Evolutionary conservation across 1,140 invertebrate genomes (phyloP).

Genomic region (Elymnias hypermnestra): DNA sequence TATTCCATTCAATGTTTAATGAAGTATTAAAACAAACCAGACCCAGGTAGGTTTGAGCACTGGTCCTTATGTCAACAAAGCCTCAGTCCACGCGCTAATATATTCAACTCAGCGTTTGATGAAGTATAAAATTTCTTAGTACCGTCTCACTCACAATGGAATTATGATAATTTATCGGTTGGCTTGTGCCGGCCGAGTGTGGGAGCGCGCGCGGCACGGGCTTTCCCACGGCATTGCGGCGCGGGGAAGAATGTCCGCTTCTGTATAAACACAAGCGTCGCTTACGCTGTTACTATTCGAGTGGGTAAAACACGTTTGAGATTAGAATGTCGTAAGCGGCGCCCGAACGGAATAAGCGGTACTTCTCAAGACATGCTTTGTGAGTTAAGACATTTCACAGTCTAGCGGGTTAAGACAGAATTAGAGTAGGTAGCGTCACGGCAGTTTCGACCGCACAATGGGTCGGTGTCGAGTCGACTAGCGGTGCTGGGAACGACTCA

Average conservation of each 20-base stretch:
- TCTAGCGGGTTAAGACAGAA: conserved; percentile 50
- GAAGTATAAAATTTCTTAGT: conserved; percentile 75
- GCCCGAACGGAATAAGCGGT: conserved; percentile 19
- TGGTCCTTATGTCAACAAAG: conserved; percentile 41
- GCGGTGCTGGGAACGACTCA: conserved; percentile 68
- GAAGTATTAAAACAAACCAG: conserved; percentile 3
- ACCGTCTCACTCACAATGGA: conserved; percentile 74
- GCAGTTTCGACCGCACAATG: conserved; percentile 69
- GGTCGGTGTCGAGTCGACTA: conserved; percentile 63
- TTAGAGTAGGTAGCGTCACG: conserved; percentile 75
- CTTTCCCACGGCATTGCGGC: conserved; percentile 61
- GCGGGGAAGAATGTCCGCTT: conserved; percentile 46
- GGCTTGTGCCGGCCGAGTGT: conserved; percentile 74
- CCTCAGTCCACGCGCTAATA: conserved; percentile 64
- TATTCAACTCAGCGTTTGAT: conserved; percentile 73
- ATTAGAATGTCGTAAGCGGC: conserved; percentile 43
- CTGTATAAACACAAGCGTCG: conserved; percentile 25
- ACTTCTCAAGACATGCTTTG: conserved; percentile 27
- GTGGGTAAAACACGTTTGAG: conserved; percentile 8
- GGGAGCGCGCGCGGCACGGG: conserved; percentile 71
- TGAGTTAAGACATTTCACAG: conserved; percentile 45
- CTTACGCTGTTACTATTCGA: conserved; percentile 42
- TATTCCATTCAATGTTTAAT: too few species aligned
- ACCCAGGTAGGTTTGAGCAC: conserved; percentile 8
- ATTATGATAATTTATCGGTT: conserved; percentile 77